Evolutionary conservation across 2,797 vertebrate genomes (phyloP), one percentile per base, ranked within the genome.

Genomic region (Sebastes melanostomus): DNA sequence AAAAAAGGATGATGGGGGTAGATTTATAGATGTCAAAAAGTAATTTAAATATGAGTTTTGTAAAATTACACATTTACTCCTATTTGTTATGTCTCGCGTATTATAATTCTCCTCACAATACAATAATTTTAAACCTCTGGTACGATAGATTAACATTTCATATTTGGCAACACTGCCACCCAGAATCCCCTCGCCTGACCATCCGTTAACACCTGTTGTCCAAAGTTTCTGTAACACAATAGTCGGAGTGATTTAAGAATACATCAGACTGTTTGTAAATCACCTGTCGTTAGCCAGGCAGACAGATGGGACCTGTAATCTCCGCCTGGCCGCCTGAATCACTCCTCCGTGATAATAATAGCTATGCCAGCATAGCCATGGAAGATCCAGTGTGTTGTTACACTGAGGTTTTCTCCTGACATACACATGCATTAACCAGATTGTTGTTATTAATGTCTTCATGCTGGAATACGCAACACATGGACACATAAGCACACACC

Each of bases 281-380:
- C 46, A 75, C 60, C 56, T 77, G 60, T 54, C 3, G 0, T 63
- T 54, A 38, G 58, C 54, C 59, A 76, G 42, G 56, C 75, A 84
- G 72, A 68, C 70, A 81, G 74, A 84, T 68, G 67, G 46, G 56
- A 78, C 30, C 62, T 84, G 42, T 69, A 73, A 75, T 82, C 83
- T 79, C 61, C 63, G 81, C 76, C 77, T 86, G 72, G 65, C 59
- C 42, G 52, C 63, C 30, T 84, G 68, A 83, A 68, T 88, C 73
- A 65, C 62, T 80, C 72, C 22, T 58, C 70, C 76, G 69, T n/a
- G 61, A 88, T 86, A 81, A 88, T 80, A 74, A 82, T 80, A 82
- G 65, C 54, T 70, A 18, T 75, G 29, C 18, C 59, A 54, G 30
- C 36, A 68, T 46, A 56, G 22, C 36, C 52, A 85, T 70, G n/a